These are phyloP conservation scores for Tenthredo livida DNA, from an alignment of 2,888 invertebrate species.

Conservation along the genomic window DNA sequence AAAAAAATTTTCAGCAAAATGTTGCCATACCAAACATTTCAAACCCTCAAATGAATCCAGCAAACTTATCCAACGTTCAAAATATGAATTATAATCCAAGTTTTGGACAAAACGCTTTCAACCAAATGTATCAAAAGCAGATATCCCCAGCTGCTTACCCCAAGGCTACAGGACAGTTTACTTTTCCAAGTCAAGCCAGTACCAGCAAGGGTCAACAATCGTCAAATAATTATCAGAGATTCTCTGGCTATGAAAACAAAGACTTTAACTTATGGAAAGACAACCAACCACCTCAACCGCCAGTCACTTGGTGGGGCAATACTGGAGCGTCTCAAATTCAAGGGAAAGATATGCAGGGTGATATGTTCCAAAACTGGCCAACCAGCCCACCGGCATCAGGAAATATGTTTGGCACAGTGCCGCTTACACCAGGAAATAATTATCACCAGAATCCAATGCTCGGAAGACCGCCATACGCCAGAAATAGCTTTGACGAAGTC, in stretches of 20 bases:
- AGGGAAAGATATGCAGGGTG: constrained; percentile 63
- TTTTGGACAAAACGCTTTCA: constrained; percentile 63
- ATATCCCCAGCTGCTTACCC: constrained; percentile 65
- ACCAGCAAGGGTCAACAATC: constrained; percentile 61
- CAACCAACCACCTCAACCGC: constrained; percentile 68
- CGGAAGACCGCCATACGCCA: constrained; percentile 52
- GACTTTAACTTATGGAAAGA: constrained; percentile 74
- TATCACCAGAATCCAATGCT: constrained; percentile 67
- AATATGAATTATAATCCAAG: constrained; percentile 63
- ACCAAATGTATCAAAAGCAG: constrained; percentile 67
- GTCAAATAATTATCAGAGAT: constrained; percentile 66
- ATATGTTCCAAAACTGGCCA: constrained; percentile 70
- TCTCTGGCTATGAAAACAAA: constrained; percentile 67
- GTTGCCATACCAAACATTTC: constrained; percentile 52
- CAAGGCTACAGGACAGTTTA: constrained; percentile 66
- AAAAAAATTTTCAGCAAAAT: constrained; percentile 64
- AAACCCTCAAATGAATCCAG: constrained; percentile 58
- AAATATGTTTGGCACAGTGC: constrained; percentile 63
- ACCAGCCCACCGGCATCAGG: constrained; percentile 60
- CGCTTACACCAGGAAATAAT: constrained; percentile 65
- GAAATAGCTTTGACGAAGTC: constrained; percentile 68
- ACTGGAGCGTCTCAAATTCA: constrained; percentile 59
- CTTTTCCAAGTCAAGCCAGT: constrained; percentile 63
- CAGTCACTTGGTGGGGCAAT: constrained; percentile 71
- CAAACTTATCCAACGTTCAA: constrained; percentile 56